Evolutionary conservation across 2,113 vertebrate genomes (phyloP).

Genomic region (Regulus satrapa): DNA sequence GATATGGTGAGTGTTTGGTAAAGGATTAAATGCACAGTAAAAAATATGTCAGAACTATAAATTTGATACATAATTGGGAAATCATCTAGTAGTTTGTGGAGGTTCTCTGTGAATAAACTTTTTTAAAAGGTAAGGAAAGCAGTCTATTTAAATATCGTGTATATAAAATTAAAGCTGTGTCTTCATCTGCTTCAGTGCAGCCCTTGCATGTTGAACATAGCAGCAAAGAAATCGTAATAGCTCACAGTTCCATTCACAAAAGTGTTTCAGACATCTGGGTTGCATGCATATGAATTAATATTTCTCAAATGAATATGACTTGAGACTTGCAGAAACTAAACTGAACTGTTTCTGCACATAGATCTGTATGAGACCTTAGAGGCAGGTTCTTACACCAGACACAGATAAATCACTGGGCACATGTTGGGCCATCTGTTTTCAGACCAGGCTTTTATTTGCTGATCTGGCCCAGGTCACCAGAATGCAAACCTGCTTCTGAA

Average conservation of each 20-base stretch:
- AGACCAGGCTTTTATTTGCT: neutral
- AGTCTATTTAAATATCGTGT: neutral
- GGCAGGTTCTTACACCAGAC: accelerated
- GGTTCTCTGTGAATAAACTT: neutral
- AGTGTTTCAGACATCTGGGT: neutral
- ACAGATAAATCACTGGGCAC: neutral
- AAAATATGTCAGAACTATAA: neutral
- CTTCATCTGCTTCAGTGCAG: neutral
- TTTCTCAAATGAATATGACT: neutral
- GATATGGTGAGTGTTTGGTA: neutral
- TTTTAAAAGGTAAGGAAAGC: neutral
- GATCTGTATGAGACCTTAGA: neutral
- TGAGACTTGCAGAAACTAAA: neutral
- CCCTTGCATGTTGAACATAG: neutral
- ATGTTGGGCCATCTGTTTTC: neutral
- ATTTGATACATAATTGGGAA: neutral
- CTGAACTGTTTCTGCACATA: neutral
- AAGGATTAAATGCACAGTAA: neutral
- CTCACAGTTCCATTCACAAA: neutral
- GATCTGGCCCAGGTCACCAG: neutral
- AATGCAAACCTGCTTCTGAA: neutral
- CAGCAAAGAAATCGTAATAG: neutral
- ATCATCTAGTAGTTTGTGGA: neutral
- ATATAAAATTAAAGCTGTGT: neutral
- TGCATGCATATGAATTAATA: neutral